Evolutionary conservation across 2,113 vertebrate species (phyloP).

Genomic region (Chaetodon trifascialis): DNA sequence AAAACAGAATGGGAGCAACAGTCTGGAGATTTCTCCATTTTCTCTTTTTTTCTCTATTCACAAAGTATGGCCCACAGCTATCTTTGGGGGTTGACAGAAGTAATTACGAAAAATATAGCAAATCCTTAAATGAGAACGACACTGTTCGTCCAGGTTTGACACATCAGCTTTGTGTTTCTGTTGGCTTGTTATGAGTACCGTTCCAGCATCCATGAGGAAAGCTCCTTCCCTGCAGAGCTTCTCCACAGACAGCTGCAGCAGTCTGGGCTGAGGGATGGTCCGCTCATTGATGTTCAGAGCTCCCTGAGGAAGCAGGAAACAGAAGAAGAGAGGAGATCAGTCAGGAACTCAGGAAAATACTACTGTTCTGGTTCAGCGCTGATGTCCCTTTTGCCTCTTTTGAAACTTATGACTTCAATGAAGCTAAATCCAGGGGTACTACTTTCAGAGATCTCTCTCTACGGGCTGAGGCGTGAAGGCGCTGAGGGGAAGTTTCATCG

Average conservation of each 20-base stretch:
- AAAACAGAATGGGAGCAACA: too few relatives aligned
- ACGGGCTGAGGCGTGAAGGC: too few relatives aligned
- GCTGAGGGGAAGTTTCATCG: not conserved
- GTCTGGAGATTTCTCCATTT: too few relatives aligned
- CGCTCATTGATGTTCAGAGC: slow-evolving; percentile 91
- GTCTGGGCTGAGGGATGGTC: slow-evolving; percentile 92
- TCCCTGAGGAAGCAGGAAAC: slow-evolving; percentile 82
- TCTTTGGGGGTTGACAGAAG: not conserved
- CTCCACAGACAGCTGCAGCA: slow-evolving; percentile 95
- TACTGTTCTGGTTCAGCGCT: too few relatives aligned
- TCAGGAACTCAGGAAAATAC: not conserved
- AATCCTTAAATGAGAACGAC: not conserved
- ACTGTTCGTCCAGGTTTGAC: not conserved
- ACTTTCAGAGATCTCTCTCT: not conserved
- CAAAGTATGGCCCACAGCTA: not conserved
- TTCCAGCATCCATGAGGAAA: slow-evolving; percentile 95
- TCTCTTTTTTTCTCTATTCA: not conserved
- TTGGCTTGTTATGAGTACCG: slow-evolving; percentile 72
- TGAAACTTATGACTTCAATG: too few relatives aligned
- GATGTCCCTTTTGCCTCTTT: too few relatives aligned
- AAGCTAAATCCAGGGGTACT: not conserved
- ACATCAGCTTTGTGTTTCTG: not conserved
- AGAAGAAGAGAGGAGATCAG: not conserved
- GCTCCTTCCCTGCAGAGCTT: slow-evolving; percentile 93
- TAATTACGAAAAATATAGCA: not conserved